Conservation (phyloP, 2,113 vertebrate species). For the Eulemur rufifrons region DNA sequence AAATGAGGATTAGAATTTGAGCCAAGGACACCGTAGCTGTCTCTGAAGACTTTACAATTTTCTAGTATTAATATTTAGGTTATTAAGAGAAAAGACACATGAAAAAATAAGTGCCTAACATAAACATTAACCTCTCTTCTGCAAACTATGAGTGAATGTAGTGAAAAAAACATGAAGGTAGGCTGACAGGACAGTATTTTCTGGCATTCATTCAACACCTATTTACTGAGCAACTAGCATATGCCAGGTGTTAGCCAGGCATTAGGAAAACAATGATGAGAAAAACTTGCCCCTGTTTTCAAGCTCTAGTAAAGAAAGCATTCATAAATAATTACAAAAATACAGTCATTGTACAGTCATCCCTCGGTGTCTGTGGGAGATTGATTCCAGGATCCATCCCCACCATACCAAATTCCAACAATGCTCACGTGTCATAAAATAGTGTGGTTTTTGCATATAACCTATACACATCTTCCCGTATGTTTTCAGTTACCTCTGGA, state of each 20-base stretch:
- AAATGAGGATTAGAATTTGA: neutral
- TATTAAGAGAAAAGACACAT: neutral
- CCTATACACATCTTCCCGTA: neutral
- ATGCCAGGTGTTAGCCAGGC: neutral
- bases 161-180: neutral
- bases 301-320: neutral
- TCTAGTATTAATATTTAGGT: neutral
- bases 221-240: neutral
- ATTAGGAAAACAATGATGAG: neutral
- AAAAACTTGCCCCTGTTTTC: neutral
- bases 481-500: neutral
- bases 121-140: neutral
- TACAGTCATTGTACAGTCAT: neutral
- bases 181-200: neutral
- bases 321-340: neutral
- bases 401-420: neutral
- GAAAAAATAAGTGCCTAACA: neutral
- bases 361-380: neutral
- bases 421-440: neutral
- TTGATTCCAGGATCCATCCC: neutral
- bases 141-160: too few species aligned
- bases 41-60: neutral
- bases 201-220: neutral
- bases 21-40: neutral
- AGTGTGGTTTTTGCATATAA: neutral